Percentiles rank a stretch among this genome's conserved stretches.
These are phyloP conservation scores for Xenopus laevis DNA, from an alignment of 2,113 vertebrate species.

Conservation along the genomic window DNA sequence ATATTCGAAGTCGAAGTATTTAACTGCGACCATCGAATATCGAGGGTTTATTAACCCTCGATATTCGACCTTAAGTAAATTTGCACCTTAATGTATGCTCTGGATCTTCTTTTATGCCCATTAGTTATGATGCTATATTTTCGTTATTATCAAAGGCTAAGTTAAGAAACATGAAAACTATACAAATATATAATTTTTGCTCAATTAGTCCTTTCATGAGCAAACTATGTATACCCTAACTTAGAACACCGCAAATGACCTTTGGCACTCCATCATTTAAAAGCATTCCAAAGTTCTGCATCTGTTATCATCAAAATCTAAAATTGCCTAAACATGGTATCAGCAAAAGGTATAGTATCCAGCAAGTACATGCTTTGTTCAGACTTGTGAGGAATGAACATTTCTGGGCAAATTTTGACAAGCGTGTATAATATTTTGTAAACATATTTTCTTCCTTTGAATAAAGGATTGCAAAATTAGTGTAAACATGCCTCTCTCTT, in stretches of 20 bases:
- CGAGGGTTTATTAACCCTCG: too few species aligned
- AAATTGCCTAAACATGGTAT: conserved; percentile 11
- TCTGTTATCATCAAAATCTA: conserved; percentile 1
- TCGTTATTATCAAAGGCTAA: too few species aligned
- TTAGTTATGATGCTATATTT: too few species aligned
- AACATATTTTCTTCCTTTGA: not conserved
- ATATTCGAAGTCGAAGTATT: too few species aligned
- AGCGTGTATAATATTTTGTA: conserved; percentile 11
- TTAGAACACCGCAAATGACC: not conserved
- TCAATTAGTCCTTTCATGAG: not conserved
- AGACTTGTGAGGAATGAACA: conserved; percentile 29
- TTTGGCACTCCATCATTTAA: conserved; percentile 1
- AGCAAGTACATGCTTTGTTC: conserved; percentile 21
- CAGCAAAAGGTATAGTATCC: conserved; percentile 1
- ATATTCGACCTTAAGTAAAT: too few species aligned
- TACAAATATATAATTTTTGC: not conserved
- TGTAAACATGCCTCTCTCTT: too few species aligned
- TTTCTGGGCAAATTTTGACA: conserved; percentile 17
- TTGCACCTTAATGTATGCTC: too few species aligned
- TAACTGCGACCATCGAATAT: too few species aligned
- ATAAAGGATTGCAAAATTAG: too few species aligned
- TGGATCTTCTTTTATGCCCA: too few species aligned
- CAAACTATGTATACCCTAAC: not conserved
- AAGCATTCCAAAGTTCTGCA: conserved; percentile 2
- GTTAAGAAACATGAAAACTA: too few species aligned